Evolutionary conservation across 2,888 invertebrate species (phyloP), one percentile per base, ranked within the genome.

Genomic region (Drosophila ustulata): DNA sequence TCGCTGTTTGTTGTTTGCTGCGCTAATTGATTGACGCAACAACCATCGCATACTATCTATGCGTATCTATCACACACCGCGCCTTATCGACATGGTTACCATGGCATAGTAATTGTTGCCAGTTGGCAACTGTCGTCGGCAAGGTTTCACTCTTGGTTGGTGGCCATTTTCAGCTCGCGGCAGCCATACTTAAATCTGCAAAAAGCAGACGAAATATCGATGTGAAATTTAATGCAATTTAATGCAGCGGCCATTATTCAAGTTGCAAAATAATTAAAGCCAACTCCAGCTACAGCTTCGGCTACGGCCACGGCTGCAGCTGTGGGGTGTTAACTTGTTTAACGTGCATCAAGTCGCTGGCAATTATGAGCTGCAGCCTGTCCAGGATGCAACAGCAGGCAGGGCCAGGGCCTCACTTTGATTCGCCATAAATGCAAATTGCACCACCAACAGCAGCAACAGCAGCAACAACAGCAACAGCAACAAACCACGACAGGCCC

Each of bases 341-440:
- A 87, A 75, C 78, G 85, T 87, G 72, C 82, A 80, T 74, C 87
- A 83, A 87, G 84, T 83, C 81, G 58, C 66, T 63, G 70, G 82
- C 82, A 89, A 84, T 87, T 81, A 84, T 76, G 75, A 74, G 76
- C 49, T 56, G 81, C 75, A 64, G 68, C 58, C 23, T 9, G 23
- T 61, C 9, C 64, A 47, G 75, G 70, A 65, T 64, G 67, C 32
- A 28, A 28, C 28, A 34, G 37, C 37, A 75, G 75, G 70, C 39
- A 71, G 76, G 75, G 59, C 62, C 59, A 62, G 65, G 64, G 61
- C 64, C 65, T 58, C 62, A 68, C 82, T 82, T 85, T 82, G 88
- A 85, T 85, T 82, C 82, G 83, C 83, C 80, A 82, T 86, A 70
- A 88, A 83, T 88, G 88, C 86, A 88, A 88, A 88, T 82, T 82